Percentiles rank a stretch among this genome's conserved stretches.
Conservation (phyloP, 1,140 invertebrate species). For the Cephus cinctus region DNA sequence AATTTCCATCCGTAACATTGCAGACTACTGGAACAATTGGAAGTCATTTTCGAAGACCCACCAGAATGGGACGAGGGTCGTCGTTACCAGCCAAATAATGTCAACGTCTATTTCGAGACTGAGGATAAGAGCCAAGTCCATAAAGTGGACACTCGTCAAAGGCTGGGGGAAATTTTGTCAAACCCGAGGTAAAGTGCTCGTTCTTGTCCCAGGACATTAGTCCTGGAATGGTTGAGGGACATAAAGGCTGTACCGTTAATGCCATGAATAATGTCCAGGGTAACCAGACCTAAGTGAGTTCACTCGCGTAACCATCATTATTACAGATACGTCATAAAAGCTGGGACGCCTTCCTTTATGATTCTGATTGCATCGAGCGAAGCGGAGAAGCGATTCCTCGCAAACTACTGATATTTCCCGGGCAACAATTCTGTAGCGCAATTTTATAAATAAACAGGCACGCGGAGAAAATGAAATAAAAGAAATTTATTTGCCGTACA, state of each 20-base stretch:
- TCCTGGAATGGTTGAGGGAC: constrained; percentile 2
- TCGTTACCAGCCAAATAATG: constrained; percentile 65
- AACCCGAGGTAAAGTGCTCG: constrained; percentile 66
- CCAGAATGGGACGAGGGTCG: constrained; percentile 74
- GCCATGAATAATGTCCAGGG: too few relatives aligned
- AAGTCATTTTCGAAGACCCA: constrained; percentile 69
- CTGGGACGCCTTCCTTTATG: constrained; percentile 58
- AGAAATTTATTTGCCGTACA: too few relatives aligned
- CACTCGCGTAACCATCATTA: background rate
- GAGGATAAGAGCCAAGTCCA: constrained; percentile 64
- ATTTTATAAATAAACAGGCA: too few relatives aligned
- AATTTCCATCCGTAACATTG: constrained; percentile 49
- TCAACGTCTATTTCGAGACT: constrained; percentile 83
- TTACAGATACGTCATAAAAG: constrained; percentile 55
- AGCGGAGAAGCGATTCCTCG: constrained; percentile 49
- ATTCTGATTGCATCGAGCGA: constrained; percentile 52
- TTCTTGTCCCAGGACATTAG: too few relatives aligned
- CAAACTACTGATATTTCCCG: constrained; percentile 32
- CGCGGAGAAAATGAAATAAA: too few relatives aligned
- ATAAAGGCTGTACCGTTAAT: background rate
- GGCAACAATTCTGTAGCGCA: too few relatives aligned
- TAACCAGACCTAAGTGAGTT: background rate
- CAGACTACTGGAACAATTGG: constrained; percentile 72
- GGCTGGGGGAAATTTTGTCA: constrained; percentile 65
- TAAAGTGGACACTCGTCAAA: constrained; percentile 60